Conservation (phyloP, 1,140 invertebrate genomes). For the Dendroctonus valens region DNA sequence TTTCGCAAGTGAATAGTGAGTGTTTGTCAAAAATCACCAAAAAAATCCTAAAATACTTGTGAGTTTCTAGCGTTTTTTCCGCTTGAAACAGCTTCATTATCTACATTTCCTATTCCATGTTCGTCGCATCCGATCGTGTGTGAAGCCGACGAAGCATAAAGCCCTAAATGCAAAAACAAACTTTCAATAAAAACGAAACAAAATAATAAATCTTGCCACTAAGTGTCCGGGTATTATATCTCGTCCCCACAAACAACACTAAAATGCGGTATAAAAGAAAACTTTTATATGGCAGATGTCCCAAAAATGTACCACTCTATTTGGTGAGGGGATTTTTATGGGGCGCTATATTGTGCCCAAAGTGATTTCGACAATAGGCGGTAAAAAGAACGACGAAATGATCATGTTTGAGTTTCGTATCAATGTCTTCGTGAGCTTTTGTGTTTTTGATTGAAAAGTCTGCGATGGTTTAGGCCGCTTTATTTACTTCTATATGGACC, state of each 20-base stretch:
- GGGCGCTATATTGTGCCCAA: conserved; percentile 15
- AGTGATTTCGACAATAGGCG: conserved; percentile 26
- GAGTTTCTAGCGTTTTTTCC: too few relatives aligned
- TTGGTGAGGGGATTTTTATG: conserved; percentile 20
- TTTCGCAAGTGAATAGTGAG: too few relatives aligned
- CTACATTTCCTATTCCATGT: too few relatives aligned
- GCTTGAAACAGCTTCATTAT: too few relatives aligned
- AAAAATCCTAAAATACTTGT: too few relatives aligned
- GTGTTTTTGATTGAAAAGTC: conserved; percentile 11
- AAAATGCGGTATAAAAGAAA: conserved; percentile 26
- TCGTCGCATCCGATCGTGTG: background rate
- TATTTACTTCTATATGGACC: too few relatives aligned
- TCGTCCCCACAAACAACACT: conserved; percentile 18
- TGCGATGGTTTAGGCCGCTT: background rate
- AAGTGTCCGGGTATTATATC: conserved; percentile 19
- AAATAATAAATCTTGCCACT: conserved; percentile 25
- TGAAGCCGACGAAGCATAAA: conserved; percentile 1
- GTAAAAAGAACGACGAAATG: conserved; percentile 29
- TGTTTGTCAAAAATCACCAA: too few relatives aligned
- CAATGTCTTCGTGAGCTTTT: conserved; percentile 17
- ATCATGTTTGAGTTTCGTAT: conserved; percentile 29
- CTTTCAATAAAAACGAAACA: conserved; percentile 28
- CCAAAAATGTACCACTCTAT: conserved; percentile 27
- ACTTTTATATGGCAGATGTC: conserved; percentile 29
- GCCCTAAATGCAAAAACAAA: conserved; percentile 23